Percentiles rank a stretch among this genome's conserved stretches.
These are phyloP conservation scores for Pseudomyrmex pallidus DNA, from an alignment of 1,140 invertebrate species.

Conservation along the genomic window DNA sequence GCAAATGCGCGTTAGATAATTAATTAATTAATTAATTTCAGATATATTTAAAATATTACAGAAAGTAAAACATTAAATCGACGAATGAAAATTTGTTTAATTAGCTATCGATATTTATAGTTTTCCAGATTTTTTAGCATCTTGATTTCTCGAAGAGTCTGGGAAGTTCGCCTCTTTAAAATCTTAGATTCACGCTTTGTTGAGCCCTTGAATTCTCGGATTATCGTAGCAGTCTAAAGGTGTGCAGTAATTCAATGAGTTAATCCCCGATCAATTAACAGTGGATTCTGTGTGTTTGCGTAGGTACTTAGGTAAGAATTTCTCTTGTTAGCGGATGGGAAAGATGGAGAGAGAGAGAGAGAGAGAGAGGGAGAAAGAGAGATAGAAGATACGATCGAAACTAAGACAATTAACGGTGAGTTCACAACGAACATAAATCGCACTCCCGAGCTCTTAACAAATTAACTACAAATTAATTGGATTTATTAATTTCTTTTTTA, in stretches of 20 bases:
- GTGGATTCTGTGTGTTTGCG: constrained; percentile 58
- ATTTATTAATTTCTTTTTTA: constrained; percentile 62
- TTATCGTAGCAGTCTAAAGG: constrained; percentile 52
- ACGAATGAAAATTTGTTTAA: neutral
- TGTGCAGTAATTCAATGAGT: constrained; percentile 57
- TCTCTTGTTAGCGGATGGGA: constrained; percentile 74
- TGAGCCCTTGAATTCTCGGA: constrained; percentile 45
- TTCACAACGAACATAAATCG: constrained; percentile 65
- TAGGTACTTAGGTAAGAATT: constrained; percentile 75
- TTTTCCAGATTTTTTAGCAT: constrained; percentile 5
- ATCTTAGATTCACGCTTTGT: constrained; percentile 29
- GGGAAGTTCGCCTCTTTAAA: constrained; percentile 8
- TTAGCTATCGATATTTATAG: neutral
- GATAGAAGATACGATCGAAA: constrained; percentile 20
- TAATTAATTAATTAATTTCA: neutral
- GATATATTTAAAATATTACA: neutral
- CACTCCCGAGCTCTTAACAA: constrained; percentile 75
- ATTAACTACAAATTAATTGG: constrained; percentile 75
- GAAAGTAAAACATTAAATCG: neutral
- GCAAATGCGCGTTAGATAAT: too few relatives aligned
- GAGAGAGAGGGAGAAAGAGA: neutral
- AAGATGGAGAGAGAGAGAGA: neutral
- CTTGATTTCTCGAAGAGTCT: neutral
- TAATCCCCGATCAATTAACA: constrained; percentile 70
- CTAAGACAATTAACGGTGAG: constrained; percentile 59